Conservation (phyloP, 2,888 invertebrate genomes). For the Spialia ferax region DNA sequence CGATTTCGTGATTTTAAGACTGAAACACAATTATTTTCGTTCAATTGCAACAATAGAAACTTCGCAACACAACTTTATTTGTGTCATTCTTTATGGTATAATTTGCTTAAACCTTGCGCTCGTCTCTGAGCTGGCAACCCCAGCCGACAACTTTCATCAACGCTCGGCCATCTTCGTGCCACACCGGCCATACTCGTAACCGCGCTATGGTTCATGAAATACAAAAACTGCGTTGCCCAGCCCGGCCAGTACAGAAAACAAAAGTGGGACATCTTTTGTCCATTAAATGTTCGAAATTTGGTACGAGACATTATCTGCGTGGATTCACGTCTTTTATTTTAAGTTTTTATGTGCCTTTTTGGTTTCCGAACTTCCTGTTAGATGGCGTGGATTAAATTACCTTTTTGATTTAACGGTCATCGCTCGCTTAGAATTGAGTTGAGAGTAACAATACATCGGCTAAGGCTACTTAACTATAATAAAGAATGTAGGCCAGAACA, state of each 20-base stretch:
- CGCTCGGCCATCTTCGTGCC: constrained; percentile 49
- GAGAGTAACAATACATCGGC: constrained; percentile 16
- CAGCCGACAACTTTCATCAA: constrained; percentile 61
- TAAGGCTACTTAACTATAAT: not conserved
- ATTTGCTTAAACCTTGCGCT: not conserved
- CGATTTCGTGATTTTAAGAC: too few species aligned
- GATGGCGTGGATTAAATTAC: constrained; percentile 28
- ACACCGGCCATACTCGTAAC: constrained; percentile 48
- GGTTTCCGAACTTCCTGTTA: constrained; percentile 21
- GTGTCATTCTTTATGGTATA: not conserved
- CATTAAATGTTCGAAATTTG: constrained; percentile 38
- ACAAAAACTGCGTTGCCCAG: constrained; percentile 41
- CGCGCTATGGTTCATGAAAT: constrained; percentile 48
- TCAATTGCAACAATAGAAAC: too few species aligned
- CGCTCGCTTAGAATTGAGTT: constrained; percentile 3
- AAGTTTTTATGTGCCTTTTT: constrained; percentile 18
- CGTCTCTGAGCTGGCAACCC: constrained; percentile 53
- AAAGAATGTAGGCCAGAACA: constrained; percentile 25
- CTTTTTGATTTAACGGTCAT: constrained; percentile 30
- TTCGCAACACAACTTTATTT: constrained; percentile 43
- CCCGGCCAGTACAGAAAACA: constrained; percentile 45
- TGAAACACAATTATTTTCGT: too few species aligned
- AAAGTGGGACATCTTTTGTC: constrained; percentile 52
- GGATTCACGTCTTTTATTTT: constrained; percentile 22
- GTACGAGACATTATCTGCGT: constrained; percentile 28